phyloP scores from a whole-genome alignment of 2,888 invertebrate genomes.

The Allolobophora icterica region DNA sequence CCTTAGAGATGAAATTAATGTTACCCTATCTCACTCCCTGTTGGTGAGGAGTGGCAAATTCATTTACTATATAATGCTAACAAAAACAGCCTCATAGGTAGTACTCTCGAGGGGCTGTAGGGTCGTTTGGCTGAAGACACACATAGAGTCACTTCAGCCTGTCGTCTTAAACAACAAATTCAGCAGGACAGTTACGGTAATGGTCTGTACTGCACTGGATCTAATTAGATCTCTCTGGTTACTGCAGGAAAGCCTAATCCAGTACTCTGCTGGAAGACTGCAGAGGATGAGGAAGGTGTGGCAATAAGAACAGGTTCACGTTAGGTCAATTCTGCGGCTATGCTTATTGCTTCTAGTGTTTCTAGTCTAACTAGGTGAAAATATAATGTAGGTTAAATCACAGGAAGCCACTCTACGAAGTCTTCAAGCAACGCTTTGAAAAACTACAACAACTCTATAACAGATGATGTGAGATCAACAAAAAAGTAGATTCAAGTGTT shows the following conservation, averaged over 20 bases:
- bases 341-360: background rate
- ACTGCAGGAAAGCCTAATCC: no score
- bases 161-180: no score
- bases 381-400: background rate
- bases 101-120: background rate
- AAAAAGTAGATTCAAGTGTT: slow-evolving; percentile 4
- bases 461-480: background rate
- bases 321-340: no score
- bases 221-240: no score
- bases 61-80: background rate
- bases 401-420: background rate
- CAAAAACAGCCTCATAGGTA: background rate
- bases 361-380: background rate
- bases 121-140: background rate
- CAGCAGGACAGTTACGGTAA: no score
- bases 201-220: no score
- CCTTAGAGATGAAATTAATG: background rate
- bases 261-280: no score
- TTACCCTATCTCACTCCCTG: background rate
- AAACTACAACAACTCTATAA: background rate
- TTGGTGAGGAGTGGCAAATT: background rate
- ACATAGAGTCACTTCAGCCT: background rate
- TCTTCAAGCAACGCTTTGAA: background rate
- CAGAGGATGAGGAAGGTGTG: no score
- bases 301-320: no score